Conservation (phyloP, 2,797 vertebrate species). For the Lithobates pipiens region DNA sequence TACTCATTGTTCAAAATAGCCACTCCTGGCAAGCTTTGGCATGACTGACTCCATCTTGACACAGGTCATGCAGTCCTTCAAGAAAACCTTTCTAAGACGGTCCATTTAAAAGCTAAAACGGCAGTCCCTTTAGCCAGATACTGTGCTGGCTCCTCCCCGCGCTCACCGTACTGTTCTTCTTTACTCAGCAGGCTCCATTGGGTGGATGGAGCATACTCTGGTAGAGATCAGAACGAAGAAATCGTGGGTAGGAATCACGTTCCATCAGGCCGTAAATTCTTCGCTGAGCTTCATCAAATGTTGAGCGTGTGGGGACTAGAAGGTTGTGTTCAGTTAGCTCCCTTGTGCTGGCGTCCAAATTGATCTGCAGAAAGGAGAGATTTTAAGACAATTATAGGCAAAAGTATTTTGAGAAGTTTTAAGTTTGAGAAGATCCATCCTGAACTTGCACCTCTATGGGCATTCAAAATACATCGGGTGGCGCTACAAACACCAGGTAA, state of each 20-base stretch:
- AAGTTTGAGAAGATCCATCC: too few species aligned
- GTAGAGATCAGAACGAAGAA: slow-evolving; percentile 82
- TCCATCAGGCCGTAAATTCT: slow-evolving; percentile 83
- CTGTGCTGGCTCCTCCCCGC: slow-evolving; percentile 8
- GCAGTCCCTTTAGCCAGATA: background rate
- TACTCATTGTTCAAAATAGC: slow-evolving; percentile 53
- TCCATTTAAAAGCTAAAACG: slow-evolving; percentile 5
- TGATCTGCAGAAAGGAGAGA: slow-evolving; percentile 73
- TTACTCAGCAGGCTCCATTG: slow-evolving; percentile 57
- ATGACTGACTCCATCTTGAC: slow-evolving; percentile 35
- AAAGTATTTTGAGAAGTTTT: too few species aligned
- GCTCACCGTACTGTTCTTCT: background rate
- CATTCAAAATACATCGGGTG: too few species aligned
- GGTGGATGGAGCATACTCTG: slow-evolving; percentile 67
- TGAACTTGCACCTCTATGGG: too few species aligned
- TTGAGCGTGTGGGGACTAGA: slow-evolving; percentile 78
- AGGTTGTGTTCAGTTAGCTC: slow-evolving; percentile 80
- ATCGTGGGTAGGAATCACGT: slow-evolving; percentile 83
- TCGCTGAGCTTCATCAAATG: slow-evolving; percentile 79
- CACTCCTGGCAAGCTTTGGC: slow-evolving; percentile 33
- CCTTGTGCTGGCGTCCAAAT: slow-evolving; percentile 82
- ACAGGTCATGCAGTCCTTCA: slow-evolving; percentile 35
- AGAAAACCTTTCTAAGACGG: slow-evolving; percentile 14
- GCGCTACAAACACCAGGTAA: too few species aligned
- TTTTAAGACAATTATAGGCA: background rate